These are phyloP conservation scores for Thecophora atra DNA, from an alignment of 2,888 invertebrate species.

Conservation along the genomic window DNA sequence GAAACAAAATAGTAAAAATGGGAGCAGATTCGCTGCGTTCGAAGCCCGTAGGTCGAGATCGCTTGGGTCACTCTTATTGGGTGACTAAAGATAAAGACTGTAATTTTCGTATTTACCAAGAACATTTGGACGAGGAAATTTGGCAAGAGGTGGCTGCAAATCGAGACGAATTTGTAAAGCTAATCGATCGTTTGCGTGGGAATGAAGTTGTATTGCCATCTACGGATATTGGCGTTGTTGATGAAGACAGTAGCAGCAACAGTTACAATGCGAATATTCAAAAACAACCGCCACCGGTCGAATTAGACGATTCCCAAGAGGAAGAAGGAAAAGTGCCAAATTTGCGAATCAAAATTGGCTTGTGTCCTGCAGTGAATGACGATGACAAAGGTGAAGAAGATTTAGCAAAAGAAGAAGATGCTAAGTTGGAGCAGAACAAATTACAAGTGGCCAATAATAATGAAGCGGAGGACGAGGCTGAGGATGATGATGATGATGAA, in stretches of 20 bases:
- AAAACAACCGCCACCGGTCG: conserved; percentile 53
- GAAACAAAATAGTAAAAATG: conserved; percentile 83
- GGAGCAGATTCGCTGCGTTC: conserved; percentile 83
- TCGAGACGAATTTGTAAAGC: conserved; percentile 80
- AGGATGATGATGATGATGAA: conserved; percentile 38
- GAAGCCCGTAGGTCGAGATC: conserved; percentile 91
- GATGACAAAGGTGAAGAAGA: conserved; percentile 45
- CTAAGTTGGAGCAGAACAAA: conserved; percentile 21
- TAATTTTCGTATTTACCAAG: conserved; percentile 91
- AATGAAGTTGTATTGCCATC: conserved; percentile 72
- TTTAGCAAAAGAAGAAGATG: conserved; percentile 48
- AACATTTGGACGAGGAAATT: conserved; percentile 95
- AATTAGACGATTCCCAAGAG: conserved; percentile 68
- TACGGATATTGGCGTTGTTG: conserved; percentile 69
- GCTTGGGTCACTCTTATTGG: conserved; percentile 93
- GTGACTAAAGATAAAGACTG: conserved; percentile 87
- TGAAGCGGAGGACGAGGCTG: conserved; percentile 5
- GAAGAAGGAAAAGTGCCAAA: conserved; percentile 66
- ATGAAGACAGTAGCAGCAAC: conserved; percentile 74
- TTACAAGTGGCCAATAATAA: background rate
- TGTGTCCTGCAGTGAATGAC: conserved; percentile 33
- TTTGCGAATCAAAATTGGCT: conserved; percentile 60
- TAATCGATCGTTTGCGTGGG: conserved; percentile 80
- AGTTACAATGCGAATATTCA: conserved; percentile 53
- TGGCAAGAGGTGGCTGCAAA: conserved; percentile 92